phyloP scores from a whole-genome alignment of 2,113 vertebrate genomes.

The Platichthys stellatus region DNA sequence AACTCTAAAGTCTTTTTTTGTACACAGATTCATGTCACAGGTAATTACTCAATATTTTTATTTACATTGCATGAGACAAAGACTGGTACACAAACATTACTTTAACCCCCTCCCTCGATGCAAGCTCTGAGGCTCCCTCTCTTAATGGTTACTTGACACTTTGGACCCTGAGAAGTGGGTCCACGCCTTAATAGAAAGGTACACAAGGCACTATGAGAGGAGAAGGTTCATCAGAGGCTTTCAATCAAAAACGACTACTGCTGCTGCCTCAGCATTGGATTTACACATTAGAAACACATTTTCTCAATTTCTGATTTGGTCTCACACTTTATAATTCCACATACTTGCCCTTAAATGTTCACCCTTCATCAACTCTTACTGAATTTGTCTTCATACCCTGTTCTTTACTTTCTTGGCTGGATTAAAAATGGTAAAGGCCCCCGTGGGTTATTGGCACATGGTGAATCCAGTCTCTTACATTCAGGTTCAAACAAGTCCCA shows the following conservation, averaged over 20 bases:
- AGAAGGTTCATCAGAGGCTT: conserved; percentile 28
- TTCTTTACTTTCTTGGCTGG: conserved; percentile 1
- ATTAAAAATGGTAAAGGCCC: conserved; percentile 33
- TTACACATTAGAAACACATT: conserved; percentile 18
- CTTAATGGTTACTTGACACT: conserved; percentile 37
- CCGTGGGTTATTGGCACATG: conserved; percentile 59
- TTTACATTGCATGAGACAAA: conserved; percentile 22
- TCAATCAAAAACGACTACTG: neutral
- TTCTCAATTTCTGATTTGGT: neutral
- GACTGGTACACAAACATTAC: neutral
- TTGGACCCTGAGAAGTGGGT: conserved; percentile 33
- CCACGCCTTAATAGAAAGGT: conserved; percentile 42
- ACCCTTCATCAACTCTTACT: conserved; percentile 18
- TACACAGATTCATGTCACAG: conserved; percentile 11
- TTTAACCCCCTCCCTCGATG: neutral
- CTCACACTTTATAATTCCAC: conserved; percentile 3
- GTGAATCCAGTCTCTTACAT: conserved; percentile 48
- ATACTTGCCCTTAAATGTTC: conserved; percentile 5
- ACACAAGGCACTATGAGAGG: conserved; percentile 2
- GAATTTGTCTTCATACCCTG: neutral
- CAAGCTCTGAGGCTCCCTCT: neutral
- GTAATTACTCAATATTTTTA: conserved; percentile 36
- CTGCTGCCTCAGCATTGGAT: neutral
- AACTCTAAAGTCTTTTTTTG: conserved; percentile 1
- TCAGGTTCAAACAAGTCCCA: conserved; percentile 37